Evolutionary conservation across 2,888 invertebrate genomes (phyloP).

Genomic region (Diarsia rubi): DNA sequence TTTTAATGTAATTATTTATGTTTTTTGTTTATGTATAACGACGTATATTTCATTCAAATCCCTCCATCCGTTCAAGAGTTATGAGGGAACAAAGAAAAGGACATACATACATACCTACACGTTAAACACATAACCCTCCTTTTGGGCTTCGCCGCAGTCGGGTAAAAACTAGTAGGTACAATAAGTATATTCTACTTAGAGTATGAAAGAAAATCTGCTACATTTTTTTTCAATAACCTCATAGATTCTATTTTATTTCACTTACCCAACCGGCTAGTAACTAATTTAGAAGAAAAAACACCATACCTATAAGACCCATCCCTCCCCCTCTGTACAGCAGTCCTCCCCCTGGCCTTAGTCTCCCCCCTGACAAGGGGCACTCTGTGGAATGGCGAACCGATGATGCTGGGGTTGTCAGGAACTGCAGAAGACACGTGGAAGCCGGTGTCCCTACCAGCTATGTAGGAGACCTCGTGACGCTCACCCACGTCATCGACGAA

Average conservation of each 20-base stretch:
- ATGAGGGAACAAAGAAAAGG: no score
- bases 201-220: background rate
- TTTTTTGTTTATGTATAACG: no score
- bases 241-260: background rate
- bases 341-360: slow-evolving; percentile 92
- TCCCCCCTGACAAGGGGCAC: slow-evolving; percentile 92
- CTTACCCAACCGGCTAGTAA: background rate
- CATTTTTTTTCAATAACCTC: background rate
- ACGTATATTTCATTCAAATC: no score
- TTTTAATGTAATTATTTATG: no score
- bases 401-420: slow-evolving; percentile 93
- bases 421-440: slow-evolving; percentile 94
- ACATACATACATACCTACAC: no score
- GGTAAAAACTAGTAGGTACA: no score
- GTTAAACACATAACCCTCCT: no score
- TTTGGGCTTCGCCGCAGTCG: no score
- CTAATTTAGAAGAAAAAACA: background rate
- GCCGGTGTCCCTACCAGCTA: slow-evolving; percentile 94
- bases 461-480: slow-evolving; percentile 94
- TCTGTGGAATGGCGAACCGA: slow-evolving; percentile 92
- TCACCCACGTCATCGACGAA: slow-evolving; percentile 95
- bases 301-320: slow-evolving; percentile 93
- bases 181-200: no score
- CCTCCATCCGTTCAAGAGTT: no score
- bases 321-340: slow-evolving; percentile 93